Evolutionary conservation across 2,797 vertebrate genomes (phyloP), one percentile per base, ranked within the genome.

Genomic region (Onychomys leucogaster): DNA sequence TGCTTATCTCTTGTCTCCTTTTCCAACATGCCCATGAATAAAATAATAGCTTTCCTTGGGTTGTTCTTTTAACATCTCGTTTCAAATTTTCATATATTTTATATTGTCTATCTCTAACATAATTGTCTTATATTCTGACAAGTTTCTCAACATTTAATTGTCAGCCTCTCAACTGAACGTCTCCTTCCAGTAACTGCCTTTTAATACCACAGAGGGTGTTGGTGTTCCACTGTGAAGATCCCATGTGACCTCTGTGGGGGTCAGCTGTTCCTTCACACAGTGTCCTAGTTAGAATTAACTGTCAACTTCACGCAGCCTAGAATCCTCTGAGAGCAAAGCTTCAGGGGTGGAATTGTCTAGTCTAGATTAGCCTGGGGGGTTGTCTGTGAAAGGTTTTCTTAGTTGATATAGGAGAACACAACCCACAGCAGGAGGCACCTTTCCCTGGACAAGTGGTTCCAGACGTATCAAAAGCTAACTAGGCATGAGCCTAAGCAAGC

Each of bases 11-110:
- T 37, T 67, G 49, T 69, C 43, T 49, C 14, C 27, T 86, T 91
- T 86, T 49, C 78, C 59, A 52, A 91, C 41, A 57, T 12, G 55
- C 27, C n/a, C 19, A 71, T 67, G 81, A 77, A 85, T 52, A 88
- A 49, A 23, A 88, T 77, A 90, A n/a, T 88, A 49, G 29, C 19
- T 88, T 93, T 94, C 46, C 46, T 75, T 94, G 84, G 37, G 49
- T 94, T 69, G 4, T 46, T 87, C 34, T 80, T 91, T 55, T 69
- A 67, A 86, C n/a, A 43, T 65, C 49, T 92, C 9, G 46, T 93
- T 96, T 88, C 46, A 13, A 89, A 88, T 52, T 83, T 69, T 87
- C 23, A 6, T 25, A 11, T 71, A 86, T 91, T 97, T 95, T 49
- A 23, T 71, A 77, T 91, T 85, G 81, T 80, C 63, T 43, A 25